These are phyloP conservation scores for Tryphoninae sp. DNA, from an alignment of 2,888 invertebrate genomes.

Conservation along the genomic window DNA sequence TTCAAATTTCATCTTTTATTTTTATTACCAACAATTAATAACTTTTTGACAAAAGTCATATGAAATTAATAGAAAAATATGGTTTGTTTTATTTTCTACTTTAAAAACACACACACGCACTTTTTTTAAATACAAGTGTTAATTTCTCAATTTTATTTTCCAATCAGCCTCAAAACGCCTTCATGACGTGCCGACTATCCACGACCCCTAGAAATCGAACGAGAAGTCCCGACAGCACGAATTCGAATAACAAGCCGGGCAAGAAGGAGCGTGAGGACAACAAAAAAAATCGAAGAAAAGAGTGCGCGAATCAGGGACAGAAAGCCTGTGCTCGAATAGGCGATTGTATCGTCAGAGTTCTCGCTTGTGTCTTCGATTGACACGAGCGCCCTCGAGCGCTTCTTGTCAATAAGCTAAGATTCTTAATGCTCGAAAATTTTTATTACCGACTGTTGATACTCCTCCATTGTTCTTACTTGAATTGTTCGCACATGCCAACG, in stretches of 20 bases:
- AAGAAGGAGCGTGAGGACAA: constrained; percentile 77
- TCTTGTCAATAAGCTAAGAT: constrained; percentile 17
- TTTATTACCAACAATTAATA: too few species aligned
- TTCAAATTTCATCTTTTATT: too few species aligned
- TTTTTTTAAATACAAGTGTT: neutral
- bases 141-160: neutral
- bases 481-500: constrained; percentile 6
- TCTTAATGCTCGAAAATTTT: constrained; percentile 24
- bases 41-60: too few species aligned
- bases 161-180: constrained; percentile 31
- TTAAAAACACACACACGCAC: neutral
- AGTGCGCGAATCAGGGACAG: constrained; percentile 76
- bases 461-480: neutral
- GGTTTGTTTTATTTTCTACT: constrained; percentile 5
- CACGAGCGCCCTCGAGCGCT: neutral
- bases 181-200: constrained; percentile 61
- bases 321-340: constrained; percentile 75
- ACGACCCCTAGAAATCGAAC: constrained; percentile 67
- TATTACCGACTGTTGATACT: constrained; percentile 18
- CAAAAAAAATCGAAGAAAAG: constrained; percentile 76
- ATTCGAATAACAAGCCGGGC: constrained; percentile 71
- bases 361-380: constrained; percentile 78
- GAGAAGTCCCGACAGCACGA: constrained; percentile 58
- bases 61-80: neutral
- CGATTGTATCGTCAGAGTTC: constrained; percentile 74